Evolutionary conservation across 1,140 invertebrate species (phyloP), one percentile per base, ranked within the genome.

Genomic region (Notospermus geniculatus): DNA sequence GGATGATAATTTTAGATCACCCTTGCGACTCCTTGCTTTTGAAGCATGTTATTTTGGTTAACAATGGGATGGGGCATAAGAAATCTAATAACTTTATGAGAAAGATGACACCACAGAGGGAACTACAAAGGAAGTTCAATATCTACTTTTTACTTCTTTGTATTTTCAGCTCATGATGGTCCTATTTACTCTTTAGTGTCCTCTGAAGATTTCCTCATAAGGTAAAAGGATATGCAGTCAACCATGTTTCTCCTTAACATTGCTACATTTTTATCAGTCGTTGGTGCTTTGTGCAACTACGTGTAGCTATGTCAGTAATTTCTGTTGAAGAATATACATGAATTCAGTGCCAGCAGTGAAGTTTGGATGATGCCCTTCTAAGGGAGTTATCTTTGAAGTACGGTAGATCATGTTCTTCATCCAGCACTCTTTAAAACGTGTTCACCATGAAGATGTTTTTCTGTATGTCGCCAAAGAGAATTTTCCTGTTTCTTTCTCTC

Each of bases 141-240:
- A 19, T 23, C n/a, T 23, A 50, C 9, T 7, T 5, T 50, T 50
- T 19, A 7, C n/a, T 50, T 7, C 4, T 50, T n/a, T 59, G 11
- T 67, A 52, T 45, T 65, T 71, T 15, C 62, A 79, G 77, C 71
- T 36, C 80, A 83, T 60, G 82, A 86, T 60, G 68, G 69, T 66
- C 85, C 88, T 67, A 83, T 93, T 32, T 89, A 89, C 71, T 88
- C 89, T 77, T 82, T 95, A 71, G 77, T 83, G 1, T 85, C 87
- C 11, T 88, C 87, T 15, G 84, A 88, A 0, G 85, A 87, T 67
- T 89, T 89, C 77, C 79, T 93, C 1, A 84, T 94, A 36, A 77
- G 76, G 78, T 80, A 69, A 63, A 13, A 43, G 50, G 32, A 53
- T 28, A 55, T 28, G 59, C 17, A 46, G 28, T 62, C 29, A 36